Evolutionary conservation across 2,113 vertebrate genomes (phyloP).

Genomic region (Charadrius vociferus): DNA sequence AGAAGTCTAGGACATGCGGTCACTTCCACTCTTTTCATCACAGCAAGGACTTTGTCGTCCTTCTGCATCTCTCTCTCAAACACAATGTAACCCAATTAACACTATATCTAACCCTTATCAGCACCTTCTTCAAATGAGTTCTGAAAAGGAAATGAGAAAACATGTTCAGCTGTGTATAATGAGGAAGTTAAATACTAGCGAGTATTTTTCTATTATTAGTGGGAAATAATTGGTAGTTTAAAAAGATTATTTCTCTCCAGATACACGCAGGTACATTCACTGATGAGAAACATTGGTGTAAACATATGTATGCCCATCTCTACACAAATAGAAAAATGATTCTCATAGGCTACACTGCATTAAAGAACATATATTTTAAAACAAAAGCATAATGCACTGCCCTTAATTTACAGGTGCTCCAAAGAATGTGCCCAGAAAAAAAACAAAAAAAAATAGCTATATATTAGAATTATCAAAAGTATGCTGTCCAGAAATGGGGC

Average conservation of each 20-base stretch:
- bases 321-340: background rate
- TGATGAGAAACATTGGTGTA: background rate
- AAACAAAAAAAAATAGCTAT: background rate
- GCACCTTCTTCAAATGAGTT: background rate
- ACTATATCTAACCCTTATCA: conserved; percentile 15
- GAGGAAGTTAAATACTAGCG: background rate
- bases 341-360: background rate
- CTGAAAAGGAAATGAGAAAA: conserved; percentile 4
- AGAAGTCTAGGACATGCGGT: background rate
- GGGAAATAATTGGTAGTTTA: background rate
- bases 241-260: background rate
- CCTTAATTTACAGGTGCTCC: background rate
- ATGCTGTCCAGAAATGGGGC: background rate
- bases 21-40: background rate
- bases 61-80: background rate
- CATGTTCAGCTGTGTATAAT: background rate
- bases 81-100: conserved; percentile 3
- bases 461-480: background rate
- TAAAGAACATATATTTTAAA: background rate
- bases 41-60: background rate
- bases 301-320: background rate
- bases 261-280: background rate
- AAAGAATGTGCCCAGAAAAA: background rate
- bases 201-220: background rate
- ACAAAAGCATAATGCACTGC: background rate